Percentiles rank a stretch among this genome's conserved stretches.
Conservation (phyloP, 2,888 invertebrate species). For the Dynastes tityus region DNA sequence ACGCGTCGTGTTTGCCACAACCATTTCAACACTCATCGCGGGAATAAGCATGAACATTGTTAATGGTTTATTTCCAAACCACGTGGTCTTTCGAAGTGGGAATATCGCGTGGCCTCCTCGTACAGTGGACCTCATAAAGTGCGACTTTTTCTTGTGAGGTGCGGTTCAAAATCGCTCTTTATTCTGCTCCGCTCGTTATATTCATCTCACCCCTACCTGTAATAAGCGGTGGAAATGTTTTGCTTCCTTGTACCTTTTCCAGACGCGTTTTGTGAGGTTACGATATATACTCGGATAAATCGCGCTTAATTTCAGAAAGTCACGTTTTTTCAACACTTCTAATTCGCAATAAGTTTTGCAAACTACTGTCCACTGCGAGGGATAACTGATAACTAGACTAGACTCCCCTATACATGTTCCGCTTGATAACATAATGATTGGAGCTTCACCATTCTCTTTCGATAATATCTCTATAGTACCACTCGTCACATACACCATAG, state of each 20-base stretch:
- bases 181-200: too few relatives aligned
- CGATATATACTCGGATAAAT: conserved; percentile 55
- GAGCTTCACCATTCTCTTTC: conserved; percentile 59
- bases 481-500: conserved; percentile 58
- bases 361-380: conserved; percentile 56
- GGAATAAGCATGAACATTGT: too few relatives aligned
- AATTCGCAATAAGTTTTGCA: conserved; percentile 58
- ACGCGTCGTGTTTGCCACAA: too few relatives aligned
- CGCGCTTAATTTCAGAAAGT: conserved; percentile 54
- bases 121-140: too few relatives aligned
- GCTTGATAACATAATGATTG: conserved; percentile 58
- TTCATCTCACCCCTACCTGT: not conserved
- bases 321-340: conserved; percentile 52
- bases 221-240: conserved; percentile 12
- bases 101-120: too few relatives aligned
- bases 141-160: too few relatives aligned
- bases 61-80: too few relatives aligned
- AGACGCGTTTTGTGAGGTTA: conserved; percentile 46
- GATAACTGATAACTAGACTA: conserved; percentile 53
- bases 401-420: conserved; percentile 59
- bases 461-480: conserved; percentile 60
- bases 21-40: too few relatives aligned
- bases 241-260: conserved; percentile 50
- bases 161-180: too few relatives aligned
- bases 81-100: too few relatives aligned